Conservation (phyloP, 1,140 invertebrate species). For the Lethocerus indicus region DNA sequence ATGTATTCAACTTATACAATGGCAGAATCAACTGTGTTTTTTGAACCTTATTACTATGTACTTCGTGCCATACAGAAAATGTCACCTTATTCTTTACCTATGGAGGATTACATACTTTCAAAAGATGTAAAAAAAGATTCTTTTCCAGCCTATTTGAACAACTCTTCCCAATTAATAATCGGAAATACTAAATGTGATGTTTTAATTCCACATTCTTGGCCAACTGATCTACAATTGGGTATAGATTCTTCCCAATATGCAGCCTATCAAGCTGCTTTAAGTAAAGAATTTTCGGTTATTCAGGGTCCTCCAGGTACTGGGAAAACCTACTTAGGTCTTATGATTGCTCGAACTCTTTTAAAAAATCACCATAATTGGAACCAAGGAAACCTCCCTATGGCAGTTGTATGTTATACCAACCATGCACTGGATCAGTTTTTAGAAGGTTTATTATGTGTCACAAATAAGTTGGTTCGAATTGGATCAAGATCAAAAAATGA, state of each 20-base stretch:
- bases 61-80: slow-evolving; percentile 38
- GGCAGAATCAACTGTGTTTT: slow-evolving; percentile 47
- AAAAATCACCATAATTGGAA: slow-evolving; percentile 24
- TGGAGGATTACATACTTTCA: slow-evolving; percentile 42
- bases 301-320: slow-evolving; percentile 69
- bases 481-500: slow-evolving; percentile 50
- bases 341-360: slow-evolving; percentile 40
- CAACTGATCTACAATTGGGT: slow-evolving; percentile 23
- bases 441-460: slow-evolving; percentile 41
- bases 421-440: slow-evolving; percentile 81
- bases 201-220: slow-evolving; percentile 25
- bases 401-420: slow-evolving; percentile 73
- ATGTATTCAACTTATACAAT: slow-evolving; percentile 31
- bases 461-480: slow-evolving; percentile 43
- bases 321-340: slow-evolving; percentile 57
- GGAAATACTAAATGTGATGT: slow-evolving; percentile 12
- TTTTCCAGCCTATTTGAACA: slow-evolving; percentile 18
- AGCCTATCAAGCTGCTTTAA: slow-evolving; percentile 38
- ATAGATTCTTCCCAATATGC: slow-evolving; percentile 38
- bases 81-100: slow-evolving; percentile 32
- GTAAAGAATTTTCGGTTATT: slow-evolving; percentile 48
- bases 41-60: slow-evolving; percentile 46
- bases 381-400: slow-evolving; percentile 31
- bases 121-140: slow-evolving; percentile 19
- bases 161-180: slow-evolving; percentile 6